Percentiles rank a stretch among this genome's conserved stretches.
Conservation (phyloP, 1,140 invertebrate genomes). For the Drosophila sulfurigaster region DNA sequence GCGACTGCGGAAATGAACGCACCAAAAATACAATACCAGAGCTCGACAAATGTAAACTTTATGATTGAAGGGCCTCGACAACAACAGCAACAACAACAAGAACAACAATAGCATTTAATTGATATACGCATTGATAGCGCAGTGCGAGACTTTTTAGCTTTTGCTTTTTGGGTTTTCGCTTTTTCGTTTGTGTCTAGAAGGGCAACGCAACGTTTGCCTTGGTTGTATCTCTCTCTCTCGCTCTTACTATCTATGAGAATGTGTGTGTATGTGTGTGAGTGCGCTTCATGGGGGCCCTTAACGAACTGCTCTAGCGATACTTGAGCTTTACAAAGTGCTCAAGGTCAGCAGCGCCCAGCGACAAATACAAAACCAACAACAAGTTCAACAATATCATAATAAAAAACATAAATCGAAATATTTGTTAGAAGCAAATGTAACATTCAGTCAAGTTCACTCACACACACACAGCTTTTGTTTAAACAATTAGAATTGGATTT, state of each 20-base stretch:
- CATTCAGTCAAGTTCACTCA: conserved; percentile 20
- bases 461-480: background rate
- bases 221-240: conserved; percentile 6
- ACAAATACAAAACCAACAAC: conserved; percentile 18
- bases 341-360: conserved; percentile 40
- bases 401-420: conserved; percentile 8
- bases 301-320: conserved; percentile 40
- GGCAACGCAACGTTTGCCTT: conserved; percentile 47
- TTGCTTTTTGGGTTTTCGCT: conserved; percentile 22
- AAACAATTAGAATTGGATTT: conserved; percentile 6
- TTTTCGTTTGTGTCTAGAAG: conserved; percentile 30
- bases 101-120: conserved; percentile 57
- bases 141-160: conserved; percentile 29
- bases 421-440: conserved; percentile 36
- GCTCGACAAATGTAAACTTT: conserved; percentile 54
- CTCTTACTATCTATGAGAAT: background rate
- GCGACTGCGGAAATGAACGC: conserved; percentile 69
- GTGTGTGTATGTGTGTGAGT: conserved; percentile 24
- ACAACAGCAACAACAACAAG: conserved; percentile 42
- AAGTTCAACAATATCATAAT: conserved; percentile 6
- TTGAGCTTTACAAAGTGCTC: conserved; percentile 28
- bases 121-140: conserved; percentile 74
- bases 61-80: conserved; percentile 68
- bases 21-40: conserved; percentile 36
- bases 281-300: conserved; percentile 50